Percentiles rank a stretch among this genome's conserved stretches.
Evolutionary conservation across 2,113 vertebrate genomes (phyloP).

Genomic region (Andinoacara biseriatus): DNA sequence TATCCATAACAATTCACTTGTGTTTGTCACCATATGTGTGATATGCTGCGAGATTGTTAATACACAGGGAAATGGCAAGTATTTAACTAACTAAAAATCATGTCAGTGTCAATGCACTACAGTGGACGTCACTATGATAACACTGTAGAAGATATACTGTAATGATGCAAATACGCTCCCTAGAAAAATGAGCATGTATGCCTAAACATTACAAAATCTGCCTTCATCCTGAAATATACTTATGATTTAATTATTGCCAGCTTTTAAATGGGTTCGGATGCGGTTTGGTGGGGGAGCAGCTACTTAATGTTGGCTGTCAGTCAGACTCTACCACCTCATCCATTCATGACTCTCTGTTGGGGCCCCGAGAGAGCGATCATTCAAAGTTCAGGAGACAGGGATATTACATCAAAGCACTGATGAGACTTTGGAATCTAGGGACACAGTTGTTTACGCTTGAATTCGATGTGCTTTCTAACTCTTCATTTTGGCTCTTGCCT

Average conservation of each 20-base stretch:
- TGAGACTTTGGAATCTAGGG: conserved; percentile 41
- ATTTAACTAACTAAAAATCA: conserved; percentile 25
- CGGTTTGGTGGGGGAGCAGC: conserved; percentile 6
- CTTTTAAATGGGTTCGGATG: conserved; percentile 28
- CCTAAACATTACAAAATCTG: conserved; percentile 13
- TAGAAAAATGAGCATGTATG: neutral
- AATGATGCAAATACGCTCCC: neutral
- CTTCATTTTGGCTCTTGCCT: neutral
- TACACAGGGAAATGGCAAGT: neutral
- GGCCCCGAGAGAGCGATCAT: conserved; percentile 59
- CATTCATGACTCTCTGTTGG: conserved; percentile 61
- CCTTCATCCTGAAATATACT: conserved; percentile 27
- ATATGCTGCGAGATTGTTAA: neutral
- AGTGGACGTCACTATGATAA: neutral
- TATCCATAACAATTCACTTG: conserved; percentile 66
- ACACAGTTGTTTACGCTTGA: neutral
- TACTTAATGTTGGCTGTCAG: conserved; percentile 60
- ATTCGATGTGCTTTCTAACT: neutral
- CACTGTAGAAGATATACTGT: neutral
- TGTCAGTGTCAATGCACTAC: conserved; percentile 1
- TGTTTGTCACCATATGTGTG: conserved; percentile 44
- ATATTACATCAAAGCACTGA: conserved; percentile 46
- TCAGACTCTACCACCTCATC: conserved; percentile 67
- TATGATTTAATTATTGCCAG: conserved; percentile 55
- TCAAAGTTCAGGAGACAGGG: conserved; percentile 63